A percentile compares a stretch with the other conserved stretches of the same genome.
Conservation (phyloP, 2,888 invertebrate genomes). For the Blomia tropicalis region DNA sequence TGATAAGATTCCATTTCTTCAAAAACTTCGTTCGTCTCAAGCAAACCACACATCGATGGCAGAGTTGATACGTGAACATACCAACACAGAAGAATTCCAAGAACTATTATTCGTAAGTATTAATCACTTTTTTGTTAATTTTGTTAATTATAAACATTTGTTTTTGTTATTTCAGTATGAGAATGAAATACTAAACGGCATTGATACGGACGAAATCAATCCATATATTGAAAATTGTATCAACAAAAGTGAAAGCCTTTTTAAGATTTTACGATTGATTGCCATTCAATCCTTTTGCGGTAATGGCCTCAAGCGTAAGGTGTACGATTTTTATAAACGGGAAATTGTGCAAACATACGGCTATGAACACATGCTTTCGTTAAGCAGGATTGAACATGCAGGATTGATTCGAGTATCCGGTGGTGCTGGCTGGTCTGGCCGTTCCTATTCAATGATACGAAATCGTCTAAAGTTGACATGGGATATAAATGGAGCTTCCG, state of each 20-base stretch:
- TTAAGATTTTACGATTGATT: slow-evolving; percentile 66
- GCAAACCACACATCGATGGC: slow-evolving; percentile 73
- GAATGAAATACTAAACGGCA: slow-evolving; percentile 77
- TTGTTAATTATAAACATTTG: background rate
- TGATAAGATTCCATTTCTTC: slow-evolving; percentile 65
- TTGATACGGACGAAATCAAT: slow-evolving; percentile 74
- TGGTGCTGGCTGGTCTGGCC: slow-evolving; percentile 28
- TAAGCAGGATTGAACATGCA: slow-evolving; percentile 70
- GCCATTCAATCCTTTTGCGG: slow-evolving; percentile 82
- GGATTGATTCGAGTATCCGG: slow-evolving; percentile 50
- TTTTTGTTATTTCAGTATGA: slow-evolving; percentile 39
- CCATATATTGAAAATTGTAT: slow-evolving; percentile 82
- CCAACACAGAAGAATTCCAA: slow-evolving; percentile 55
- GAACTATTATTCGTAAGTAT: slow-evolving; percentile 51
- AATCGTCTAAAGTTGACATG: slow-evolving; percentile 62
- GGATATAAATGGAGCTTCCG: slow-evolving; percentile 48
- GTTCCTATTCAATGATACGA: slow-evolving; percentile 36
- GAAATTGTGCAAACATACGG: slow-evolving; percentile 66
- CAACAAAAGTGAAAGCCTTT: slow-evolving; percentile 60
- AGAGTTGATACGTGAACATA: slow-evolving; percentile 73
- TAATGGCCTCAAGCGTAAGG: slow-evolving; percentile 77
- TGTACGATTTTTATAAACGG: slow-evolving; percentile 55
- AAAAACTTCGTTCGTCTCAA: slow-evolving; percentile 69
- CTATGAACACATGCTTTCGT: slow-evolving; percentile 57
- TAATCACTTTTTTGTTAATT: background rate